These are phyloP conservation scores for Acrossocheilus wenchowensis DNA, from an alignment of 2,797 vertebrate species.

Conservation along the genomic window DNA sequence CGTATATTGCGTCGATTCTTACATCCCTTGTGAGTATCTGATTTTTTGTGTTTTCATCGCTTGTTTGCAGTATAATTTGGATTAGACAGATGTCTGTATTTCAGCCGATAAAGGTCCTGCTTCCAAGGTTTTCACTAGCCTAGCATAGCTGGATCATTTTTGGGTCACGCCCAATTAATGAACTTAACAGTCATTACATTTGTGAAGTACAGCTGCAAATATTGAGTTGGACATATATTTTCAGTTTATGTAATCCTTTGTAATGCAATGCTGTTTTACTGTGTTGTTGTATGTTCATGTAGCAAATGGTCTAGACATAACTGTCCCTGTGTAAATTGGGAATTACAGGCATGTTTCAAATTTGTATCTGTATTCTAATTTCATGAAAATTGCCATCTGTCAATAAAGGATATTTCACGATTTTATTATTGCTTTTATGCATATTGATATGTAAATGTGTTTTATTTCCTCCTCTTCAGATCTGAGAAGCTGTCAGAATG, in stretches of 20 bases:
- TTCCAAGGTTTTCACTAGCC: slow-evolving; percentile 36
- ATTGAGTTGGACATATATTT: neutral
- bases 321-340: neutral
- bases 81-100: neutral
- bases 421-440: neutral
- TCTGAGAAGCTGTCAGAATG: slow-evolving; percentile 83
- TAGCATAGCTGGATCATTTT: slow-evolving; percentile 37
- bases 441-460: neutral
- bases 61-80: neutral
- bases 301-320: neutral
- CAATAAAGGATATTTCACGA: neutral
- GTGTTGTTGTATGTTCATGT: neutral
- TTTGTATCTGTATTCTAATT: neutral
- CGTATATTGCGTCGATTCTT: neutral
- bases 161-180: slow-evolving; percentile 59
- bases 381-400: neutral
- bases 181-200: neutral
- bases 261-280: neutral
- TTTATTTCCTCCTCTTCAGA: slow-evolving; percentile 61
- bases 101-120: slow-evolving; percentile 9
- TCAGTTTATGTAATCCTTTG: neutral
- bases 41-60: neutral
- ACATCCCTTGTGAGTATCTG: slow-evolving; percentile 17
- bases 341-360: neutral
- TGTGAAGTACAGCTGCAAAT: neutral